Evolutionary conservation across 2,113 vertebrate species (phyloP).

Genomic region (Ctenomys sociabilis): DNA sequence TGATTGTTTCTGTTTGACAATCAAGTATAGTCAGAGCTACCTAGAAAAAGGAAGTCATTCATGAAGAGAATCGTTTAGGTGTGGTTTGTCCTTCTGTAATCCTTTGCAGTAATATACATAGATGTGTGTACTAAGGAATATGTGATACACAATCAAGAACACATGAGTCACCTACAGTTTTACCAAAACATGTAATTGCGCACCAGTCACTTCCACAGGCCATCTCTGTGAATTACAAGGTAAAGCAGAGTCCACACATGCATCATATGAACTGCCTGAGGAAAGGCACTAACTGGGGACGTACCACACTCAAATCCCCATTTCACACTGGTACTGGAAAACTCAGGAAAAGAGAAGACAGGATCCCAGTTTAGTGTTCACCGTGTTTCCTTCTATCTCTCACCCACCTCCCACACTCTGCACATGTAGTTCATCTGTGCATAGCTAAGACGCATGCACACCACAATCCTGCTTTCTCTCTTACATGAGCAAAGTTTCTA

Average conservation of each 20-base stretch:
- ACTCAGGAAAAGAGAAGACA: not conserved
- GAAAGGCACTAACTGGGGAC: not conserved
- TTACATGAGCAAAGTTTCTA: not conserved
- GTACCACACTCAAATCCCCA: not conserved
- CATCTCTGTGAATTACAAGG: not conserved
- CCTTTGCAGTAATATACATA: not conserved
- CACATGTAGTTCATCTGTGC: not conserved
- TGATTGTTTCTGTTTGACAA: not conserved
- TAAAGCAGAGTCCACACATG: not conserved
- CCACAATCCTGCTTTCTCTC: fast-evolving
- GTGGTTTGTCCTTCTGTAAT: not conserved
- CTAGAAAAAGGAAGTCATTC: not conserved
- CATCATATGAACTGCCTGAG: not conserved
- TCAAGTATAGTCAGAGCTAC: not conserved
- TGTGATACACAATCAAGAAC: not conserved
- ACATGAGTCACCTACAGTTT: not conserved
- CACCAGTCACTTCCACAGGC: not conserved
- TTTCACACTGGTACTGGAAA: not conserved
- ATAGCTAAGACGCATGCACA: not conserved
- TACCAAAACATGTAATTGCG: not conserved
- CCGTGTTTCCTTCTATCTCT: not conserved
- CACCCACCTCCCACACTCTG: not conserved
- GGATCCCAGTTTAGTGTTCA: not conserved
- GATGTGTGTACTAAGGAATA: not conserved
- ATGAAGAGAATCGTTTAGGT: not conserved